Evolutionary conservation across 2,888 invertebrate genomes (phyloP).

Genomic region (Orthosia incerta): DNA sequence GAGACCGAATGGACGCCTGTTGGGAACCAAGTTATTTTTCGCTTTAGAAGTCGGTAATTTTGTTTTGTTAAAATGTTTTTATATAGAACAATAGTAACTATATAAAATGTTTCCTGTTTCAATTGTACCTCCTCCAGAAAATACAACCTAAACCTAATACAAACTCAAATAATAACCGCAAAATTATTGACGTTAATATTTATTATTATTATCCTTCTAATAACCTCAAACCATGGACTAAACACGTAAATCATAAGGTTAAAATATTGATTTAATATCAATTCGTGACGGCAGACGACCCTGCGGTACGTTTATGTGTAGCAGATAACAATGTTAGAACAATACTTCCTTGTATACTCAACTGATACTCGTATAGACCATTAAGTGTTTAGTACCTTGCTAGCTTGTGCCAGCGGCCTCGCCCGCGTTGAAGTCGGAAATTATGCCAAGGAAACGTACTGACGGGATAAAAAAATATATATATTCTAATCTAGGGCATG

Average conservation of each 20-base stretch:
- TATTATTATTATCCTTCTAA: conserved; percentile 36
- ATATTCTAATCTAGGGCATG: no score
- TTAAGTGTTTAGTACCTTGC: conserved; percentile 47
- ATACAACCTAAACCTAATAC: background rate
- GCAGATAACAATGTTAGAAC: conserved; percentile 66
- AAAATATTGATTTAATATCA: conserved; percentile 58
- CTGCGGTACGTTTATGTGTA: conserved; percentile 52
- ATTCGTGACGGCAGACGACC: conserved; percentile 62
- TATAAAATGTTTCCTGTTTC: background rate
- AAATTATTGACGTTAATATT: conserved; percentile 10
- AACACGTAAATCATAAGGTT: conserved; percentile 39
- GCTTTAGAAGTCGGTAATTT: no score
- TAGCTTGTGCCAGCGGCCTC: background rate
- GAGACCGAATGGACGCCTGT: no score
- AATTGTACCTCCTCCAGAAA: background rate
- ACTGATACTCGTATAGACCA: conserved; percentile 53
- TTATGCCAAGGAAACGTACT: background rate
- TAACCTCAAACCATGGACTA: conserved; percentile 10
- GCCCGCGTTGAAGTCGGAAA: background rate
- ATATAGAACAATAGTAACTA: no score
- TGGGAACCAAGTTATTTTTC: no score
- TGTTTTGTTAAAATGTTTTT: no score
- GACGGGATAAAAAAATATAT: background rate
- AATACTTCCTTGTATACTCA: conserved; percentile 67
- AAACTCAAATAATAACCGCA: conserved; percentile 5